These are phyloP conservation scores for Ciconia boyciana DNA, from an alignment of 2,113 vertebrate species.

Conservation along the genomic window DNA sequence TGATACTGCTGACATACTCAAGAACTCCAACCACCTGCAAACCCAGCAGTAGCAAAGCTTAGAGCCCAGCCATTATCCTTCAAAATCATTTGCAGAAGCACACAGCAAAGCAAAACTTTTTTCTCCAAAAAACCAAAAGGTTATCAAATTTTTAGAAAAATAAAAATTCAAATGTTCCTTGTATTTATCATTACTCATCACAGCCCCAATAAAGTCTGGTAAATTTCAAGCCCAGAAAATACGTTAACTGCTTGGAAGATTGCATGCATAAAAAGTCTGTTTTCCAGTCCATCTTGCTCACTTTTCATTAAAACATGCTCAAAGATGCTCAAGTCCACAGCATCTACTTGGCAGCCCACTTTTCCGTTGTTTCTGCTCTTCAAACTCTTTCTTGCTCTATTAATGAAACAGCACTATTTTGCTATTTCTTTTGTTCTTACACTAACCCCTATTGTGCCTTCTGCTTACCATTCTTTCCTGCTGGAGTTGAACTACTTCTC, in stretches of 20 bases:
- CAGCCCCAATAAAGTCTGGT: not conserved
- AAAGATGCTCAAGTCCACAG: not conserved
- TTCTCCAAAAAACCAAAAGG: not conserved
- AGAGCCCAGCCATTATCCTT: not conserved
- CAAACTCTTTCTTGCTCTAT: not conserved
- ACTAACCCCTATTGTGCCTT: not conserved
- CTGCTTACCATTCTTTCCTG: not conserved
- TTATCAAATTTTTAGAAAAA: not conserved
- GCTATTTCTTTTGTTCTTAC: not conserved
- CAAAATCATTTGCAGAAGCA: not conserved
- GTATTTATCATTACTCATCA: not conserved
- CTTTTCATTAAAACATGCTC: not conserved
- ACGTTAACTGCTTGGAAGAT: accelerated
- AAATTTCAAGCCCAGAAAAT: not conserved
- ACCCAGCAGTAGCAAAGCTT: not conserved
- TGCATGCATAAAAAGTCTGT: accelerated
- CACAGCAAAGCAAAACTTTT: not conserved
- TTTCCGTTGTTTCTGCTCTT: not conserved
- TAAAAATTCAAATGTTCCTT: not conserved
- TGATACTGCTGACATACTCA: not conserved
- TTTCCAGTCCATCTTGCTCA: not conserved
- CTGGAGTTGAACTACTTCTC: not conserved
- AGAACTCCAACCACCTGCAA: not conserved
- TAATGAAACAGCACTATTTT: not conserved
- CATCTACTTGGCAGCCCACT: not conserved